Evolutionary conservation across 2,797 vertebrate species (phyloP).

Genomic region (Falco berigora): DNA sequence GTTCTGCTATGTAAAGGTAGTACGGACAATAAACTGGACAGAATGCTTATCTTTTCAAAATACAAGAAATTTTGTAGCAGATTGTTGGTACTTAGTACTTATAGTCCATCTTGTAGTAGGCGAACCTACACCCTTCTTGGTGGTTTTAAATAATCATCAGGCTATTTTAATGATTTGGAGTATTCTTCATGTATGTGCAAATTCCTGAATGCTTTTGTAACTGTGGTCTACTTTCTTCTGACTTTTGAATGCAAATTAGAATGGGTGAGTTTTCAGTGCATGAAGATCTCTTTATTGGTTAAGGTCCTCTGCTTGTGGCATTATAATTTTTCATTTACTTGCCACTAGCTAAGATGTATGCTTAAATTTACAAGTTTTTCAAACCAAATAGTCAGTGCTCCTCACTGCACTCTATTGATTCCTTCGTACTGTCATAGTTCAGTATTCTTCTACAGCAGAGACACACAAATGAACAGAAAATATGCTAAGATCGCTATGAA

Average conservation of each 20-base stretch:
- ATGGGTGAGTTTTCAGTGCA: not conserved
- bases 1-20: not conserved
- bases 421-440: not conserved
- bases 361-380: not conserved
- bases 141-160: not conserved
- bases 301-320: not conserved
- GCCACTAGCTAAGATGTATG: not conserved
- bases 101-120: not conserved
- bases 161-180: not conserved
- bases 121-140: not conserved
- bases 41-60: not conserved
- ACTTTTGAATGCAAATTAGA: not conserved
- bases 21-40: fast-evolving
- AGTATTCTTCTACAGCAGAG: not conserved
- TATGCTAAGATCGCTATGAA: not conserved
- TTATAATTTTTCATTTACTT: not conserved
- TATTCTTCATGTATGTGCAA: not conserved
- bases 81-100: not conserved
- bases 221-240: not conserved
- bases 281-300: not conserved
- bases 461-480: not conserved
- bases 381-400: not conserved
- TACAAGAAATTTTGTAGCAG: not conserved
- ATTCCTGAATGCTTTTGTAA: not conserved
- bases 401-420: not conserved